Evolutionary conservation across 2,113 vertebrate species (phyloP).

Genomic region (Oceanodroma tethys): DNA sequence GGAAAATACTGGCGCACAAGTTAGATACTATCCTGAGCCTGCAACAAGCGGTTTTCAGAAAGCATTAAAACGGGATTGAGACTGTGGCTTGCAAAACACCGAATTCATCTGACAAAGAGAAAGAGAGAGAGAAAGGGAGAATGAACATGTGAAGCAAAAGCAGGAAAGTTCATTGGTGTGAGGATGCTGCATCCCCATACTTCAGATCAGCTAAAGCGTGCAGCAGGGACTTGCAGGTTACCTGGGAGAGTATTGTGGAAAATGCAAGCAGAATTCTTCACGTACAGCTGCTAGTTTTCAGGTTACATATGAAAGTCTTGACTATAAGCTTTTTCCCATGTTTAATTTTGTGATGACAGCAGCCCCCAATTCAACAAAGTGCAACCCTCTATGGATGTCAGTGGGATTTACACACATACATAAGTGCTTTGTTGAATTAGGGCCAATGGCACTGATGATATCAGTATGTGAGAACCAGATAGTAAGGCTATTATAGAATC

Average conservation of each 20-base stretch:
- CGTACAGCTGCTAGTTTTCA: neutral
- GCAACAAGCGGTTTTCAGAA: neutral
- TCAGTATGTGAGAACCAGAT: neutral
- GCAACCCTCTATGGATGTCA: neutral
- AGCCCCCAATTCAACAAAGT: neutral
- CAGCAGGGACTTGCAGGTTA: neutral
- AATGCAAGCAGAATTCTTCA: neutral
- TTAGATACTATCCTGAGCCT: neutral
- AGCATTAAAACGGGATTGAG: neutral
- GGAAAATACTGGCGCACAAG: neutral
- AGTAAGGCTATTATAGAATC: neutral
- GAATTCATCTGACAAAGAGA: neutral
- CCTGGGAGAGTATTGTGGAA: neutral
- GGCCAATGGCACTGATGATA: neutral
- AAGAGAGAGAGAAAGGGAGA: neutral
- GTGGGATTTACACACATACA: neutral
- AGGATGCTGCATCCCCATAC: neutral
- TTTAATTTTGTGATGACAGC: slow-evolving; percentile 24
- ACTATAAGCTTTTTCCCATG: fast-evolving
- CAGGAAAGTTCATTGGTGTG: neutral
- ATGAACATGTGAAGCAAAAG: neutral
- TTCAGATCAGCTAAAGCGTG: neutral
- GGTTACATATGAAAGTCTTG: neutral
- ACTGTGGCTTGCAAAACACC: neutral
- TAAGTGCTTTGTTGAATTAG: neutral